A percentile compares a stretch with the other conserved stretches of the same genome.
Evolutionary conservation across 2,888 invertebrate genomes (phyloP).

Genomic region (Iselma pallidipennis): DNA sequence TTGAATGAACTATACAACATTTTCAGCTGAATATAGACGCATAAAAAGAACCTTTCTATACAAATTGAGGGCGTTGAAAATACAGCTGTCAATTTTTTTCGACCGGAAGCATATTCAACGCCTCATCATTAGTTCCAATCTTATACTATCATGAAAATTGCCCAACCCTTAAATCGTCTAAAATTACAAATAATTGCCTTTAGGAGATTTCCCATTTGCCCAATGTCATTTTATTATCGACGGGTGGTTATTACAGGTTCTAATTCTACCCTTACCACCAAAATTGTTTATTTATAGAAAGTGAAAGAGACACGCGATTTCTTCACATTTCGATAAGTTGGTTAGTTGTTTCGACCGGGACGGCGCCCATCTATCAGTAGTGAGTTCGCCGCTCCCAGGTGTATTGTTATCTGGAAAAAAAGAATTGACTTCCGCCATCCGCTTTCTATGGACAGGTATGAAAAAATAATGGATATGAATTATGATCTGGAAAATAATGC

Average conservation of each 20-base stretch:
- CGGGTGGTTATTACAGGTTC: not conserved
- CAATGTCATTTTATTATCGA: conserved; percentile 26
- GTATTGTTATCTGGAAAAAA: conserved; percentile 25
- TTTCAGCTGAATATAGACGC: not conserved
- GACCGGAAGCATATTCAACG: not conserved
- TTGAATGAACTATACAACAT: not conserved
- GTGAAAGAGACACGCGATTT: conserved; percentile 22
- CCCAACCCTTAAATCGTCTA: conserved; percentile 21
- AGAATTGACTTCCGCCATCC: conserved; percentile 21
- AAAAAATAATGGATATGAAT: conserved; percentile 11
- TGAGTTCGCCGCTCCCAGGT: conserved; percentile 25
- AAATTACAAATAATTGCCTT: conserved; percentile 37
- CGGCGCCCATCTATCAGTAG: conserved; percentile 20
- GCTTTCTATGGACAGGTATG: conserved; percentile 12
- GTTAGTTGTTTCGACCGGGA: conserved; percentile 1
- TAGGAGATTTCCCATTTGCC: conserved; percentile 33
- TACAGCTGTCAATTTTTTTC: not conserved
- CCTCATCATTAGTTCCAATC: not conserved
- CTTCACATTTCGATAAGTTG: conserved; percentile 5
- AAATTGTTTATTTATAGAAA: conserved; percentile 25
- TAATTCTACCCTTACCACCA: conserved; percentile 6
- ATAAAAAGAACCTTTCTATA: not conserved
- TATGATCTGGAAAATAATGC: conserved; percentile 9
- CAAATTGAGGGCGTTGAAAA: not conserved
- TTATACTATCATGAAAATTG: not conserved